Evolutionary conservation across 2,888 invertebrate genomes (phyloP).

Genomic region (Ametastegia equiseti): DNA sequence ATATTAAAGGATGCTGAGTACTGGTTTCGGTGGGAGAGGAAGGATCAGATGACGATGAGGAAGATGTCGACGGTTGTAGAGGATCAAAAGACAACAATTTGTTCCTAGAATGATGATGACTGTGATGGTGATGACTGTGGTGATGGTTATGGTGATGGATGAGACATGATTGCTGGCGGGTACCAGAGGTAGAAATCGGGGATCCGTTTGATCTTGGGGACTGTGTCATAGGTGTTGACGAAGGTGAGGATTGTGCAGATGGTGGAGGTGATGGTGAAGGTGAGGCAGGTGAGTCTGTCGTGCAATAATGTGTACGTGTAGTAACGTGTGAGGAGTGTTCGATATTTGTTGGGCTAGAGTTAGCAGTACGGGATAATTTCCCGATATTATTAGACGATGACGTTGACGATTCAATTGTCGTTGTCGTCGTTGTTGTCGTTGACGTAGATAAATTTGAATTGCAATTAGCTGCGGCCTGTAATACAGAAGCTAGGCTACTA

Average conservation of each 20-base stretch:
- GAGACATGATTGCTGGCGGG: conserved; percentile 60
- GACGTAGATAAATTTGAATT: conserved; percentile 62
- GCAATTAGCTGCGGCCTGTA: conserved; percentile 62
- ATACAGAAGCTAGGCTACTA: conserved; percentile 63
- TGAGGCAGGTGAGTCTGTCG: conserved; percentile 49
- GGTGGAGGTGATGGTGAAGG: conserved; percentile 52
- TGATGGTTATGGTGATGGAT: conserved; percentile 64
- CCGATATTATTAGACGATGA: not conserved
- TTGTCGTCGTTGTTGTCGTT: conserved; percentile 60
- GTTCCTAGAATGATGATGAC: conserved; percentile 65
- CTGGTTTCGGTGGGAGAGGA: not conserved
- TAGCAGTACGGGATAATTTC: not conserved
- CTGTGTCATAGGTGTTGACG: conserved; percentile 49
- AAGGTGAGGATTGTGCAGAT: conserved; percentile 50
- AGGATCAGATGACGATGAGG: conserved; percentile 32
- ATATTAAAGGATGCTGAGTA: conserved; percentile 41
- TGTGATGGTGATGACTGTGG: conserved; percentile 62
- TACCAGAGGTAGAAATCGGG: conserved; percentile 15
- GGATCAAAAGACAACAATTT: conserved; percentile 52
- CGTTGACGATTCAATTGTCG: conserved; percentile 50
- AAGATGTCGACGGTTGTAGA: conserved; percentile 38
- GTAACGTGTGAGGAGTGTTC: conserved; percentile 48
- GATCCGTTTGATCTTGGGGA: conserved; percentile 47
- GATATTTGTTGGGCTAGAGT: conserved; percentile 25
- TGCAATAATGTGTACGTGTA: conserved; percentile 48